Percentiles rank a stretch among this genome's conserved stretches.
Conservation (phyloP, 2,113 vertebrate species). For the Numida meleagris region DNA sequence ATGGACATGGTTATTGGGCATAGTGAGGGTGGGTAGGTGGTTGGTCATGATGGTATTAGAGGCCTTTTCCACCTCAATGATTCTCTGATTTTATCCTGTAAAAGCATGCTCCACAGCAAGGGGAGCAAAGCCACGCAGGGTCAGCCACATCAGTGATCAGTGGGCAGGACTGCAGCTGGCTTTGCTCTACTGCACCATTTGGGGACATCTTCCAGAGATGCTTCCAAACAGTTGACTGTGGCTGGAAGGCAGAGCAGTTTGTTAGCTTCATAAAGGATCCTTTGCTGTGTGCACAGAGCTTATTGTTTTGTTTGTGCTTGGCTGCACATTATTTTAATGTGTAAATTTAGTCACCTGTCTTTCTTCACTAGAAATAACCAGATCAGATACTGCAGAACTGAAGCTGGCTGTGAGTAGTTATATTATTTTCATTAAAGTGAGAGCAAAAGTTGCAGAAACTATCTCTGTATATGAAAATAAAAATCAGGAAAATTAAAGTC, state of each 20-base stretch:
- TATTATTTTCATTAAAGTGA: not conserved
- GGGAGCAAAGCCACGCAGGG: fast-evolving
- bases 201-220: not conserved
- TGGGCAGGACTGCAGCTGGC: not conserved
- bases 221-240: not conserved
- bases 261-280: not conserved
- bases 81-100: not conserved
- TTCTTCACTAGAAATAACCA: not conserved
- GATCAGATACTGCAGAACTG: not conserved
- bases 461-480: not conserved
- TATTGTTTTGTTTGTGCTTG: not conserved
- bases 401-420: not conserved
- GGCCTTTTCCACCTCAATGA: no score
- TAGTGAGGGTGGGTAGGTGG: no score
- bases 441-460: not conserved
- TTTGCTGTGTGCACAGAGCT: not conserved
- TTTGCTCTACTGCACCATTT: not conserved
- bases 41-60: no score
- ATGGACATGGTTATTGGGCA: no score
- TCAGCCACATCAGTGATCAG: not conserved
- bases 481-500: not conserved
- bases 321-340: not conserved
- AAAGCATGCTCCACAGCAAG: not conserved
- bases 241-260: not conserved
- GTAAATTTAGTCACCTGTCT: not conserved